Conservation (phyloP, 2,888 invertebrate genomes). For the Lucinisca nassula region DNA sequence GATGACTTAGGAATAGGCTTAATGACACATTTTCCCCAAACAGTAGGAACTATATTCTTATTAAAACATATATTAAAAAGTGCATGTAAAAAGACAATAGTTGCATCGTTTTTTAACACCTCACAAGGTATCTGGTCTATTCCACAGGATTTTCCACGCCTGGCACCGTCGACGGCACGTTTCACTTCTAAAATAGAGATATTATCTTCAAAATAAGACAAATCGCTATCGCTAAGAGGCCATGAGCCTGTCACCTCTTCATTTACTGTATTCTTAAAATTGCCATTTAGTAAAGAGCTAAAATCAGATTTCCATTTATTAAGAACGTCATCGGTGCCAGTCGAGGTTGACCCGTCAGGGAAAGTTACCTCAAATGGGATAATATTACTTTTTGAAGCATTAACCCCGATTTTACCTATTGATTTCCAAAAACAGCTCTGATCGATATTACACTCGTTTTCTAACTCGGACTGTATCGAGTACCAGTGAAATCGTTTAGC, state of each 20-base stretch:
- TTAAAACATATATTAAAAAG: too few species aligned
- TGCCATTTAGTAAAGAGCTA: background rate
- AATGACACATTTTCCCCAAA: constrained; percentile 37
- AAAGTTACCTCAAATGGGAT: background rate
- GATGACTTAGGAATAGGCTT: constrained; percentile 39
- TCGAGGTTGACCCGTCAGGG: background rate
- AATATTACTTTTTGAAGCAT: background rate
- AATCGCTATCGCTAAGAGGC: too few species aligned
- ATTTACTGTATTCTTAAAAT: too few species aligned
- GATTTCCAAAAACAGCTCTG: constrained; percentile 41
- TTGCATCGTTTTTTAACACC: constrained; percentile 31
- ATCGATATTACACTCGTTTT: constrained; percentile 28
- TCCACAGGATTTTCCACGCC: constrained; percentile 27
- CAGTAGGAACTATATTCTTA: constrained; percentile 24
- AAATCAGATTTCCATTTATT: background rate
- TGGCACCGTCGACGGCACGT: background rate
- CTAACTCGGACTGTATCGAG: background rate
- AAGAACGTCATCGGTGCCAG: background rate
- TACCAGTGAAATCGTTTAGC: constrained; percentile 24
- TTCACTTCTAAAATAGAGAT: constrained; percentile 20
- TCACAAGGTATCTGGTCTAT: constrained; percentile 26
- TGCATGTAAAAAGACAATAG: constrained; percentile 24
- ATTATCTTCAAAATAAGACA: background rate
- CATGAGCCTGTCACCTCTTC: too few species aligned
- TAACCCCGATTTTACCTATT: constrained; percentile 20